Base-by-base conservation (phyloP, 2,888 invertebrate genomes). In the Eristalinus aeneus region DNA sequence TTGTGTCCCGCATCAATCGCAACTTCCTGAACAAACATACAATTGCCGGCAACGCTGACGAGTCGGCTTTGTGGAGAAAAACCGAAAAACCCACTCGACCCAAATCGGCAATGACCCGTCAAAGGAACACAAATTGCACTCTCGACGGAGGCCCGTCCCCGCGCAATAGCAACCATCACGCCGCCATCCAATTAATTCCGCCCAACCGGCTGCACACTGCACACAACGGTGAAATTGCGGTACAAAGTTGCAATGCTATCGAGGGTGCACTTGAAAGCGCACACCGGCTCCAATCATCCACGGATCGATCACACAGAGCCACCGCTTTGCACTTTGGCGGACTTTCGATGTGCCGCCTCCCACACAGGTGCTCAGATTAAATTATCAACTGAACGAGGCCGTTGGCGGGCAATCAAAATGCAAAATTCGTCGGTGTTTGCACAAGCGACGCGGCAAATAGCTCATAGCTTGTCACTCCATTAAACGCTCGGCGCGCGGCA, bases 381-480 rank as follows among this genome's bases (percentile, higher is more conserved):
- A 85, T 80, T 77, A 85, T 81, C 80, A 76, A 23, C 56, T 63
- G 46, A 77, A 56, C 36, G 22, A 27, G 31, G 60, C 60, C 34
- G 60, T 53, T 60, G 53, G 76, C 58, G 46, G 46, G 80, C 72
- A 81, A 69, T 85, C 85, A 85, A 85, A 85, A 72, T 81, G 68
- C 76, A 68, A 69, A 81, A 76, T 4, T 0, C 36, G 6, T 16
- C 10, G 56, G 56, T 77, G 64, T 80, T 76, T 68, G 60, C 68
- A 58, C 73, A 64, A 71, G 34, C n/a, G 46, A 34, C 58, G 12
- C 56, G 11, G 34, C n/a, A 60, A 27, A 46, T 39, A 27, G 34
- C 60, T 39, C 36, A 79, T 54, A n/a, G 60, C 72, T 81, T 76
- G 76, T 32, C 72, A 76, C 85, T 81, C 69, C 72, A 73, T 85